Base-by-base conservation (phyloP, 2,113 vertebrate species). In the Xyliphius kryptos region DNA sequence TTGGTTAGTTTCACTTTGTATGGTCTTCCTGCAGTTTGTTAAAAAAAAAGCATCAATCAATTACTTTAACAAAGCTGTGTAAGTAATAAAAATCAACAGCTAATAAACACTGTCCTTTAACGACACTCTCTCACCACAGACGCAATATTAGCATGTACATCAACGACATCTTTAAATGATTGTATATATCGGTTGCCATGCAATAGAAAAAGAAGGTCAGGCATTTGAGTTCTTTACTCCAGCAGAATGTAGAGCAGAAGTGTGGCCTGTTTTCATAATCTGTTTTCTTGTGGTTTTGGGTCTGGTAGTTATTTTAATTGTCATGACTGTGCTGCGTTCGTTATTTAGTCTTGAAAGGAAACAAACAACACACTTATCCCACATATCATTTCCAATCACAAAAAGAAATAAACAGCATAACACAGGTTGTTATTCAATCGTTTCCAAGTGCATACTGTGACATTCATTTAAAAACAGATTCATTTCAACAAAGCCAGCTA, bases 351-450 rank as follows among this genome's bases (percentile, higher is more conserved):
- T 6, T 46, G 14, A 46, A 46, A 15, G n/a, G 14, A 46, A 46
- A n/a, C 43, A 46, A 46, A 46, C 43, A 46, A 46, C 43, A 46
- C 43, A 15, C 43, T n/a, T 15, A 15, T 46, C 14, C 40, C 40
- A 15, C 13, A 2, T 40, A 19, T 54, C 37, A 11, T 10, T 22
- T 53, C 37, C 51, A 53, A 43, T 63, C 20, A 62, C 20, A 9
- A 61, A 49, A 12, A 22, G 22, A 63, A 52, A 43, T 15, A 61
- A 41, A 13, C 16, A 41, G 48, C 2, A 41, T 15, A 51, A 51
- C 20, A 12, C 22, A 32, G 13, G 20, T 21, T 11, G 5, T 41
- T 3, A 11, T 41, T 11, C 40, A 3, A 41, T 41, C 9, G 13
- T 2, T 3, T n/a, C 43, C 43, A 15, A 46, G 14, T 43, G 32